Evolutionary conservation across 2,888 invertebrate genomes (phyloP), one percentile per base, ranked within the genome.

Genomic region (Ditula angustiorana): DNA sequence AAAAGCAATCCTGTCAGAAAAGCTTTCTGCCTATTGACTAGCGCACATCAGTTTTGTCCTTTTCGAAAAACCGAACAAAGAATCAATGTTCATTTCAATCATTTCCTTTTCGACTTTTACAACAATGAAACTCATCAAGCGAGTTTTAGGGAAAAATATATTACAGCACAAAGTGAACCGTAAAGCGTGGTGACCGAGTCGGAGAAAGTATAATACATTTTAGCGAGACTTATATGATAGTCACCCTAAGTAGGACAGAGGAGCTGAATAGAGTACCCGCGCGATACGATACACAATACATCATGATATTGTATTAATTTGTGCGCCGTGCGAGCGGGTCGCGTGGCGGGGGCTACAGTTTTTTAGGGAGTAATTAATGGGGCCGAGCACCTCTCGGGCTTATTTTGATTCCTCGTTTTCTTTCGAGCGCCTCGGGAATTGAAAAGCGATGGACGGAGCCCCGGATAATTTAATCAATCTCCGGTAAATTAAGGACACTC

Each of bases 291-390:
- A 75, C 73, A 75, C 75, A 78, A 79, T 76, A 78, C 77, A 75
- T 74, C 78, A 77, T 74, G 76, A 81, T 79, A 78, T 78, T 78
- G 76, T 69, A 69, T 69, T 67, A 69, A 70, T 70, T 70, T 67
- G 68, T 60, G 65, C 53, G 53, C 61, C 46, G 37, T n/a, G 61
- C 52, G 44, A 13, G 61, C 53, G 53, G 67, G 67, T 33, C 56
- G 56, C 53, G 67, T 56, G 65, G 64, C 69, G 70, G 68, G 66
- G 67, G 66, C 67, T 67, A 69, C 67, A 68, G 69, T 75, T 79
- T 76, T 79, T 80, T 77, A 76, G 72, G 73, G 71, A 73, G 73
- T 78, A 83, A 82, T 84, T 81, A 82, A 80, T 74, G 71, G 76
- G 68, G 71, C 71, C 64, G 68, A 76, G 73, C 70, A 68, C 69